Evolutionary conservation across 2,797 vertebrate species (phyloP).

Genomic region (Coracias cyanogaster): DNA sequence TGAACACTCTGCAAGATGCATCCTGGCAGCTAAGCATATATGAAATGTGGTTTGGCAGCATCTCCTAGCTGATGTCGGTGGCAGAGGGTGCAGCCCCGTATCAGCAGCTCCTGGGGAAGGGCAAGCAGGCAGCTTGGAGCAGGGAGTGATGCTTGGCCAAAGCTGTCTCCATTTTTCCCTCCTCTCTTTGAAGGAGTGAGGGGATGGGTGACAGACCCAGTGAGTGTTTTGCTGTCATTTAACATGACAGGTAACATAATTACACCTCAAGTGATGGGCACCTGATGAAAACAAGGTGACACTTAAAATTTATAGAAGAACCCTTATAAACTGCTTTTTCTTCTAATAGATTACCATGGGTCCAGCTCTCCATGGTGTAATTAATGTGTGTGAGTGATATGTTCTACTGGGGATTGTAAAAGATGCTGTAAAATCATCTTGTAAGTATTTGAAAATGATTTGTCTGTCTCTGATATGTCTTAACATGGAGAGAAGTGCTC

Average conservation of each 20-base stretch:
- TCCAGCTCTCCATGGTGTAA: background rate
- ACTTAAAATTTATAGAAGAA: background rate
- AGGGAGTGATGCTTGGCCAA: background rate
- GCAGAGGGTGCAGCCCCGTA: background rate
- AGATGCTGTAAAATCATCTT: constrained; percentile 24
- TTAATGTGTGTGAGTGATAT: background rate
- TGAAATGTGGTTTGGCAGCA: background rate
- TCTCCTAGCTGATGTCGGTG: accelerated
- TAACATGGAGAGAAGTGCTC: constrained; percentile 44
- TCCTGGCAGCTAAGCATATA: background rate
- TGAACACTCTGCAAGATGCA: background rate
- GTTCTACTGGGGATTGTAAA: background rate
- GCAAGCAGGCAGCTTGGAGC: background rate
- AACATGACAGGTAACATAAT: background rate
- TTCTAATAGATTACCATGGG: background rate
- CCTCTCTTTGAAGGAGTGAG: background rate
- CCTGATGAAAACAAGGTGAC: background rate
- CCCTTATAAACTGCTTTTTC: background rate
- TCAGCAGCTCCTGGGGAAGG: background rate
- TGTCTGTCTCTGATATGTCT: constrained; percentile 25
- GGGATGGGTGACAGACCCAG: background rate
- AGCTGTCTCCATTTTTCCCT: background rate
- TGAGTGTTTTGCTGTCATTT: background rate
- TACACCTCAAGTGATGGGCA: background rate
- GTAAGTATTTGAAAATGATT: constrained; percentile 23